These are phyloP conservation scores for Cerastis leucographa DNA, from an alignment of 2,888 invertebrate genomes.

Conservation along the genomic window DNA sequence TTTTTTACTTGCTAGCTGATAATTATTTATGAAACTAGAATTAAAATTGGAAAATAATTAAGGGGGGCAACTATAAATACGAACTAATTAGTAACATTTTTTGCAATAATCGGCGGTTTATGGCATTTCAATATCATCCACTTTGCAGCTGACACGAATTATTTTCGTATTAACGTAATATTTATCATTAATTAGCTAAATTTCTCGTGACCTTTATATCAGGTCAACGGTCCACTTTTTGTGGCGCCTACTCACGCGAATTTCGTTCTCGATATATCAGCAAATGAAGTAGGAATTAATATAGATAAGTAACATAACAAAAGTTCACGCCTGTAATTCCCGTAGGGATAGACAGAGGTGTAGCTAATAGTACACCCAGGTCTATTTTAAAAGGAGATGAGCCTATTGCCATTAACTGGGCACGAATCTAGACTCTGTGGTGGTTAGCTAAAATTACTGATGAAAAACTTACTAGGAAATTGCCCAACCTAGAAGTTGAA, in stretches of 20 bases:
- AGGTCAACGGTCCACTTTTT: neutral
- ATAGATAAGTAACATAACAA: neutral
- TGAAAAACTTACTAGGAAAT: too few species aligned
- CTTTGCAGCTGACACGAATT: slow-evolving; percentile 1
- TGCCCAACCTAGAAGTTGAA: too few species aligned
- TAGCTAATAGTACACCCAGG: too few species aligned
- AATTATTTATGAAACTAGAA: neutral
- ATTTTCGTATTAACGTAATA: slow-evolving; percentile 3
- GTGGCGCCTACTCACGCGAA: neutral
- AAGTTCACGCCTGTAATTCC: neutral
- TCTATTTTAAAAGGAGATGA: too few species aligned
- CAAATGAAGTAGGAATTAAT: neutral
- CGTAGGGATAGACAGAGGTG: neutral
- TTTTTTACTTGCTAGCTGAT: neutral
- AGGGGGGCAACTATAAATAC: neutral
- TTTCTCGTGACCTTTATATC: neutral
- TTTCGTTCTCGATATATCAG: neutral
- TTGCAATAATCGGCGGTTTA: neutral
- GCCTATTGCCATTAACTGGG: too few species aligned
- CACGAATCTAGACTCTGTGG: too few species aligned
- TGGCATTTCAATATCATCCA: neutral
- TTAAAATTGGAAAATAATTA: neutral
- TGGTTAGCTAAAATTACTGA: too few species aligned
- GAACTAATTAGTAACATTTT: neutral
- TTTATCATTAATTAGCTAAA: slow-evolving; percentile 20